Conservation (phyloP, 2,797 vertebrate genomes). For the Nannoperca australis region DNA sequence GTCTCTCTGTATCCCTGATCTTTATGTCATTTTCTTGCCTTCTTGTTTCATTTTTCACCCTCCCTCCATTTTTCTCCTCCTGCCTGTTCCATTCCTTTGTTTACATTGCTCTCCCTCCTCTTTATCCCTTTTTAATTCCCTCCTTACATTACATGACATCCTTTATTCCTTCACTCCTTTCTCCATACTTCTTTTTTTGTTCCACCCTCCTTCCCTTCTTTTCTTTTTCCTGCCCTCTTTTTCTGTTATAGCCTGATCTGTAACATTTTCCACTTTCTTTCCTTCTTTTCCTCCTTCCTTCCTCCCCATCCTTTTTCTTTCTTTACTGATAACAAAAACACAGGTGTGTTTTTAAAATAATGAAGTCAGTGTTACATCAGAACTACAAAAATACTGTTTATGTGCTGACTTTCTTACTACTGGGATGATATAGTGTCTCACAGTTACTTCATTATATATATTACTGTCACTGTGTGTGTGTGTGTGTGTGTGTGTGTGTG, state of each 20-base stretch:
- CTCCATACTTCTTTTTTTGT: slow-evolving; percentile 10
- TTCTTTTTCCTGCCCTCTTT: background rate
- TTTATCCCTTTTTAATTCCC: background rate
- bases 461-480: background rate
- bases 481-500: slow-evolving; percentile 37
- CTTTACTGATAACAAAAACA: too few relatives aligned
- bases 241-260: background rate
- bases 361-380: background rate
- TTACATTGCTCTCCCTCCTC: background rate
- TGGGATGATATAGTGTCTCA: background rate
- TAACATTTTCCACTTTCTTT: background rate
- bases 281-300: background rate
- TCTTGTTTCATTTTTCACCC: background rate
- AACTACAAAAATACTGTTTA: background rate
- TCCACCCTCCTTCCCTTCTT: slow-evolving; percentile 38
- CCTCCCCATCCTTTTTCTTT: background rate
- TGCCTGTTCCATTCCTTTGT: background rate
- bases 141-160: background rate
- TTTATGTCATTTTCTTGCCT: slow-evolving; percentile 1
- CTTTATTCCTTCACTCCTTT: background rate
- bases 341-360: background rate
- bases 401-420: background rate
- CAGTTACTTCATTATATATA: slow-evolving; percentile 1
- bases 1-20: background rate
- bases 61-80: background rate